Conservation (phyloP, 2,888 invertebrate species). For the Galerucella pusilla region DNA sequence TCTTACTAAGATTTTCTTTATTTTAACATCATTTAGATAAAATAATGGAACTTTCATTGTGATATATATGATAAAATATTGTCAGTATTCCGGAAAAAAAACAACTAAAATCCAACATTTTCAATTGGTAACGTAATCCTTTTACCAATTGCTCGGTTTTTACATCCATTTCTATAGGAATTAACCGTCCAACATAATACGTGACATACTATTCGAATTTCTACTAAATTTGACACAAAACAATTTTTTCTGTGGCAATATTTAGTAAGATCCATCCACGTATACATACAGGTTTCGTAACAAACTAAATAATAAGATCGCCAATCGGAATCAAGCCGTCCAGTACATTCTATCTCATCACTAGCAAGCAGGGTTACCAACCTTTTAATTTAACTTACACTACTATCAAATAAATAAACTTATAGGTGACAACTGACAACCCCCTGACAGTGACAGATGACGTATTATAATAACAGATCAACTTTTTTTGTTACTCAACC, state of each 20-base stretch:
- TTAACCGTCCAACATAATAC: constrained; percentile 25
- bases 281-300: not conserved
- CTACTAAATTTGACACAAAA: too few species aligned
- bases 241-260: not conserved
- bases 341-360: too few species aligned
- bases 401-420: too few species aligned
- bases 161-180: constrained; percentile 24
- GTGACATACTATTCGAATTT: too few species aligned
- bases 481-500: constrained; percentile 17
- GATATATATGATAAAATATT: constrained; percentile 16
- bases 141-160: not conserved
- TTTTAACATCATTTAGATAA: not conserved
- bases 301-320: not conserved
- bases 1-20: not conserved
- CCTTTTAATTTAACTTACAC: too few species aligned
- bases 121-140: not conserved
- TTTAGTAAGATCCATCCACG: not conserved
- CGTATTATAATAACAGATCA: too few species aligned
- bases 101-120: not conserved
- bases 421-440: too few species aligned
- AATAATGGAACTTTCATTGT: constrained; percentile 34
- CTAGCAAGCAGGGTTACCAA: too few species aligned
- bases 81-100: not conserved
- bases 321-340: too few species aligned
- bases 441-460: too few species aligned